These are phyloP conservation scores for Clamator glandarius DNA, from an alignment of 2,797 vertebrate species.

Conservation along the genomic window DNA sequence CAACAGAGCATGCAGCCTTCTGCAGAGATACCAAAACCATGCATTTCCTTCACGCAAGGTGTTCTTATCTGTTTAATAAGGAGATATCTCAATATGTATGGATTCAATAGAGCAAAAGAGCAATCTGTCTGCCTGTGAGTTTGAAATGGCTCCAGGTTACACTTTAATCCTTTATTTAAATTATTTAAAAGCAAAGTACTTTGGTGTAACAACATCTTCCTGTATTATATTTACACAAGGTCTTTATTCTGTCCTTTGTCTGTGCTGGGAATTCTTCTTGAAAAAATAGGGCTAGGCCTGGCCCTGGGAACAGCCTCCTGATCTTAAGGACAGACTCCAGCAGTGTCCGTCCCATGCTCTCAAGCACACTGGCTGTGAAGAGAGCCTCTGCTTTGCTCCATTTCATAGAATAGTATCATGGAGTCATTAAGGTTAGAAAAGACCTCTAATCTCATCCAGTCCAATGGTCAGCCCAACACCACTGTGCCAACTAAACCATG, in stretches of 20 bases:
- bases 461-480: too few relatives aligned
- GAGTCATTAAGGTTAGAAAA: too few relatives aligned
- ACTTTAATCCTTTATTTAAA: neutral
- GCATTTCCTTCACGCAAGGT: neutral
- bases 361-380: neutral
- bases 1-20: neutral
- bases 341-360: neutral
- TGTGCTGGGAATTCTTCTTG: neutral
- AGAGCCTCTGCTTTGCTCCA: neutral
- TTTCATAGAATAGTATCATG: neutral
- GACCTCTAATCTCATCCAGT: too few relatives aligned
- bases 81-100: neutral
- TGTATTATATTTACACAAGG: neutral
- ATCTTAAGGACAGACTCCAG: neutral
- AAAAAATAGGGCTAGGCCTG: neutral
- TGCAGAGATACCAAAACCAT: neutral
- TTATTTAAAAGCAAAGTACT: neutral
- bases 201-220: neutral
- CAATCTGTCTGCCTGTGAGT: neutral
- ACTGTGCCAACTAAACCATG: too few relatives aligned
- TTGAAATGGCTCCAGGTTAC: constrained; percentile 11
- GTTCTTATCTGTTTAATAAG: constrained; percentile 6
- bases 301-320: neutral
- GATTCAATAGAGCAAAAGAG: neutral
- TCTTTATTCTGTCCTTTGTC: neutral